Evolutionary conservation across 2,797 vertebrate species (phyloP), one percentile per base, ranked within the genome.

Genomic region (Malacoraja senta): DNA sequence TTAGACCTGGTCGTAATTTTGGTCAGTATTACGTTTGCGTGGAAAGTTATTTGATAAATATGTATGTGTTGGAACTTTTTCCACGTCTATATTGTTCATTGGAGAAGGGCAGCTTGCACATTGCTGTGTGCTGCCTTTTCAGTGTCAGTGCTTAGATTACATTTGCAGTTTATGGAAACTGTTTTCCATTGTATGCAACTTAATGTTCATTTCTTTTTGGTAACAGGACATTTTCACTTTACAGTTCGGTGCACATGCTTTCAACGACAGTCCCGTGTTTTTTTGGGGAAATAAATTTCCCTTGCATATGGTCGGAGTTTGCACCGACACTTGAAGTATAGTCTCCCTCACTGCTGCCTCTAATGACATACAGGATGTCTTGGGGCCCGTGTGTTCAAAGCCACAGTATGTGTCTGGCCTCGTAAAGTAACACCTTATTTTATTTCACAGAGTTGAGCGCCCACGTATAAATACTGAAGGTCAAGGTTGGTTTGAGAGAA

Each of bases 361-460:
- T n/a, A 84, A 61, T n/a, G 10, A 12, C 24, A n/a, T 84, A 63
- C 53, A 84, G 81, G 81, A 84, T 84, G 53, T 84, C 81, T n/a
- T 84, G 63, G 63, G 84, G 63, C 84, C 63, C 32, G 10, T 88
- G 65, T n/a, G 61, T 88, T 88, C 84, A 88, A 35, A 21, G 61
- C 84, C 84, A 88, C 63, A 63, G 84, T 88, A 88, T 88, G 63
- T 68, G n/a, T 68, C 84, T 88, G 8, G 61, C 84, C 61, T 88
- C 84, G 68, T 88, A 88, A 68, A 88, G n/a, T 68, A 88, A 88
- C 84, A 68, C n/a, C 61, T 65, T 88, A 53, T 63, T 88, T 88
- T 53, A 19, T 32, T 68, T 88, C 63, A 35, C 63, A 19, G 84
- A 88, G 84, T 32, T 32, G 68, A 35, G 7, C 17, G 65, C 32